phyloP scores from a whole-genome alignment of 1,140 invertebrate genomes.

The Drosophila orena region DNA sequence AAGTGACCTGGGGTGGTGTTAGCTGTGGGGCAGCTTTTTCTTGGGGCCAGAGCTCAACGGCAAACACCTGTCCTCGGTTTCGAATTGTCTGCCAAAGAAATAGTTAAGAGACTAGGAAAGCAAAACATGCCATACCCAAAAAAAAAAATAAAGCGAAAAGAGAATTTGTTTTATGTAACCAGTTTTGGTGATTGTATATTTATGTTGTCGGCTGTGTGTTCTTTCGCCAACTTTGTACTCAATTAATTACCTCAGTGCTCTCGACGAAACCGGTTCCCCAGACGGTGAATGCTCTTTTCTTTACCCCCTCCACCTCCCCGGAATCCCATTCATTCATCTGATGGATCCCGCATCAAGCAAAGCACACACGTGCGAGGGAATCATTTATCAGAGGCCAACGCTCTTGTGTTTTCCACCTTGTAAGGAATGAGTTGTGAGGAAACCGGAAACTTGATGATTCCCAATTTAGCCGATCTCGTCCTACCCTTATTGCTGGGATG shows the following conservation, averaged over 20 bases:
- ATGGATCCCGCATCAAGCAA: conserved; percentile 22
- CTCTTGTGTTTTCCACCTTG: conserved; percentile 12
- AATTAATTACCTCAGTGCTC: conserved; percentile 41
- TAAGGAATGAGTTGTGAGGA: neutral
- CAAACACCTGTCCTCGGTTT: conserved; percentile 64
- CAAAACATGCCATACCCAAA: conserved; percentile 7
- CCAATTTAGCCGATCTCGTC: neutral
- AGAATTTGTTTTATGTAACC: conserved; percentile 69
- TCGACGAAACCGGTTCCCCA: conserved; percentile 34
- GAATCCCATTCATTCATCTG: conserved; percentile 14
- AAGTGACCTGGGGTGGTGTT: conserved; percentile 1
- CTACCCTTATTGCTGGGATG: neutral
- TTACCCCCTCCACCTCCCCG: no score
- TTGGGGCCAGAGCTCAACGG: conserved; percentile 46
- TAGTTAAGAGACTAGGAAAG: neutral
- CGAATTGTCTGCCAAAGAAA: conserved; percentile 31
- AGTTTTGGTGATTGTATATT: conserved; percentile 42
- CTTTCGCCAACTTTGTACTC: conserved; percentile 26
- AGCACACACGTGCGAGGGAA: conserved; percentile 34
- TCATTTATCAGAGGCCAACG: conserved; percentile 29
- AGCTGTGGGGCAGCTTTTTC: conserved; percentile 6
- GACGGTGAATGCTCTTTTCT: conserved; percentile 6
- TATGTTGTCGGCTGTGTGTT: conserved; percentile 11
- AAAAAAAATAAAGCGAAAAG: conserved; percentile 21
- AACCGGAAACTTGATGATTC: neutral